Evolutionary conservation across 2,797 vertebrate species (phyloP), one percentile per base, ranked within the genome.

Genomic region (Apogon talboti): DNA sequence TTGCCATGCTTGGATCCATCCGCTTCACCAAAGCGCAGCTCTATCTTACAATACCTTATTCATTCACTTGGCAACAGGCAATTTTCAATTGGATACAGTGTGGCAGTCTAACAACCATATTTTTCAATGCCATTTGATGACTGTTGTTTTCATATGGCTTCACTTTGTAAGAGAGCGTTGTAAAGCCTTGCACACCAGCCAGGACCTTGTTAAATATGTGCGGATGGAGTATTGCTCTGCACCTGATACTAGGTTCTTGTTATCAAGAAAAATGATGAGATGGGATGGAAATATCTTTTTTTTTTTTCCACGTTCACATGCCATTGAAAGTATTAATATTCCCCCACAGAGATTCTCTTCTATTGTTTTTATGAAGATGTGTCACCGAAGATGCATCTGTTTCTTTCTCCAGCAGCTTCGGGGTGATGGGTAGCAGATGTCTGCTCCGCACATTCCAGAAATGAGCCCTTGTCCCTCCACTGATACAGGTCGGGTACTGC

Each of bases 341-440:
- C 63, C 55, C 63, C 66, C 59, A 12, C 15, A 44, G 54, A 63
- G 44, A 42, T 47, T 47, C 41, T 16, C 7, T 11, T 28, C 18
- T 16, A 43, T 74, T 56, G 59, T 76, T 76, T 84, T 76, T 60
- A 57, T 65, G 18, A 70, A 60, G 54, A 44, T 30, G 4, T 59
- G 71, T 67, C 72, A 73, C 1, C 38, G 50, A 78, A 64, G 57
- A 78, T 61, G 44, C 70, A 76, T 84, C 50, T 69, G 66, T 78
- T 70, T 72, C 58, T 45, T 66, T 33, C 55, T 76, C 7, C 65
- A 16, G 53, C 47, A 9, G 76, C 67, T 66, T 48, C 48, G 11
- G 41, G 7, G 4, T 84, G 85, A 90, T 85, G 69, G 52, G 70
- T 64, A 82, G 72, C 89, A 89, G 78, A 89, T 87, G 88, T 87